phyloP scores from a whole-genome alignment of 2,888 invertebrate genomes.

The Ochlodes sylvanus region DNA sequence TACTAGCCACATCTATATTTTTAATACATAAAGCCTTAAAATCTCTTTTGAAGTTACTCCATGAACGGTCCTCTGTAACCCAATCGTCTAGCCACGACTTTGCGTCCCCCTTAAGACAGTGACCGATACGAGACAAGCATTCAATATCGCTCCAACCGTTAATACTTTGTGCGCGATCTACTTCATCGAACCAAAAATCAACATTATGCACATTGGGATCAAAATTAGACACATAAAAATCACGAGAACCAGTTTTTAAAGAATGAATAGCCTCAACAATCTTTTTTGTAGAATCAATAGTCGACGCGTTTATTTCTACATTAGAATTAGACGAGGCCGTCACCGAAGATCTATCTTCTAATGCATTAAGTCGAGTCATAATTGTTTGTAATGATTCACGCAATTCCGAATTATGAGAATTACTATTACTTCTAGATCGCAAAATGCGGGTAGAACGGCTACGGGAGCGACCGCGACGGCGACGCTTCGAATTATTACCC shows the following conservation, averaged over 20 bases:
- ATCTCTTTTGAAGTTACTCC: slow-evolving; percentile 46
- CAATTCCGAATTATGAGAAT: slow-evolving; percentile 10
- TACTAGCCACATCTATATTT: slow-evolving; percentile 42
- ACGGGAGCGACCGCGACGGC: no score
- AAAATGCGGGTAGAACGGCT: not conserved
- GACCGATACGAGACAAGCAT: slow-evolving; percentile 42
- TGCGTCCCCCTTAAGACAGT: slow-evolving; percentile 44
- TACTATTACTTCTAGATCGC: slow-evolving; percentile 1
- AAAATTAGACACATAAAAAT: slow-evolving; percentile 42
- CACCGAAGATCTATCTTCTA: slow-evolving; percentile 17
- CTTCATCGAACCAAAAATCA: slow-evolving; percentile 46
- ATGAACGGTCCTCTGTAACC: slow-evolving; percentile 44
- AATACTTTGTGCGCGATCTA: slow-evolving; percentile 42
- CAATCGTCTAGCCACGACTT: slow-evolving; percentile 46
- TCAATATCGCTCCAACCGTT: slow-evolving; percentile 44
- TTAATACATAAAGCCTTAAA: slow-evolving; percentile 46
- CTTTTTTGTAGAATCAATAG: not conserved
- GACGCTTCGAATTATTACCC: no score
- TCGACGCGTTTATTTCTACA: not conserved
- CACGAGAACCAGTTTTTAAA: no score
- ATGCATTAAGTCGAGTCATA: slow-evolving; percentile 12
- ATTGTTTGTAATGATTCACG: slow-evolving; percentile 12
- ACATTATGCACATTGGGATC: slow-evolving; percentile 45
- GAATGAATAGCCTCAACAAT: slow-evolving; percentile 6
- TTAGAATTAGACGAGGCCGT: not conserved